Evolutionary conservation across 2,113 vertebrate species (phyloP).

Genomic region (Mugil cephalus): DNA sequence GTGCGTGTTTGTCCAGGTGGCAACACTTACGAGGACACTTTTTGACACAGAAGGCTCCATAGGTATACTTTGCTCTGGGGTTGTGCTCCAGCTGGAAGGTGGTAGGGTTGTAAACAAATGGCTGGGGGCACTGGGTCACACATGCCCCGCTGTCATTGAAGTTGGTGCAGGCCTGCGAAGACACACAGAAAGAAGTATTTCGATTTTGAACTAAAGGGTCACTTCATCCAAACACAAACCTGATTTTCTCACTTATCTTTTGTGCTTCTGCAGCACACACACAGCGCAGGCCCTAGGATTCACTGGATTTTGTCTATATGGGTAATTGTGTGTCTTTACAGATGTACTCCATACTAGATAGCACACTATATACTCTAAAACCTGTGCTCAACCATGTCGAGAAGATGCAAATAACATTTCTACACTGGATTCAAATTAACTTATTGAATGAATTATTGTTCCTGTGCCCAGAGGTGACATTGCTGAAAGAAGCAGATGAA

Average conservation of each 20-base stretch:
- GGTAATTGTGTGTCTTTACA: not conserved
- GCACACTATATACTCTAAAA: not conserved
- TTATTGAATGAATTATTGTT: not conserved
- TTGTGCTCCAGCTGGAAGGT: conserved; percentile 97
- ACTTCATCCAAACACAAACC: not conserved
- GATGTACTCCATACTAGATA: not conserved
- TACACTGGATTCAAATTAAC: not conserved
- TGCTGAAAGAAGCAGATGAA: not conserved
- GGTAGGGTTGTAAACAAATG: conserved; percentile 96
- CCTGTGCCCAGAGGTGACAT: not conserved
- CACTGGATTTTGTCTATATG: not conserved
- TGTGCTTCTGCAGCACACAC: not conserved
- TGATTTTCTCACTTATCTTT: not conserved
- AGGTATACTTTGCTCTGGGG: conserved; percentile 96
- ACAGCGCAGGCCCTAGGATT: not conserved
- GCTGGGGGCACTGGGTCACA: conserved; percentile 97
- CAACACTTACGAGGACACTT: conserved; percentile 95
- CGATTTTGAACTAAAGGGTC: not conserved
- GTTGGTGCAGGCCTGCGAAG: conserved; percentile 95
- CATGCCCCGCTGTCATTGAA: conserved; percentile 99
- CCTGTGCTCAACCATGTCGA: not conserved
- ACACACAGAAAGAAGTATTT: conserved; percentile 19
- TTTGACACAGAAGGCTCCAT: conserved; percentile 98
- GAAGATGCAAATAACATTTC: not conserved
- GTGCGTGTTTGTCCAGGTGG: conserved; percentile 6